Evolutionary conservation across 2,888 invertebrate genomes (phyloP).

Genomic region (Thalpophila matura): DNA sequence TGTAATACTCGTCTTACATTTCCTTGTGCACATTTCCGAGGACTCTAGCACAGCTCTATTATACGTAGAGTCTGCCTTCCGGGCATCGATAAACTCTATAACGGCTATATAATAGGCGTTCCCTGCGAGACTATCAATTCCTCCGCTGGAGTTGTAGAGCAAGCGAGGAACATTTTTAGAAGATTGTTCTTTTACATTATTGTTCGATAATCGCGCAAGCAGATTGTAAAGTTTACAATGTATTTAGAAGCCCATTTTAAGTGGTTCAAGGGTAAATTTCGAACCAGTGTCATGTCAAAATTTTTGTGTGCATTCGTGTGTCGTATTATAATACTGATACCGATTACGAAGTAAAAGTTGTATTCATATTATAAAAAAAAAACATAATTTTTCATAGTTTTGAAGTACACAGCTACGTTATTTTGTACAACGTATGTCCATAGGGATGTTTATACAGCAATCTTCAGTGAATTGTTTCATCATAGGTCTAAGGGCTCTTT

Average conservation of each 20-base stretch:
- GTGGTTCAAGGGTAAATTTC: neutral
- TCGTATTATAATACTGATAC: no score
- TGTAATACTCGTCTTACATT: slow-evolving; percentile 7
- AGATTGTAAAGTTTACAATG: neutral
- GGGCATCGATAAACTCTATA: slow-evolving; percentile 63
- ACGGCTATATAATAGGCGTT: slow-evolving; percentile 64
- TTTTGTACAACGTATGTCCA: no score
- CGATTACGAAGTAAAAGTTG: no score
- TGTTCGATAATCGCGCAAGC: neutral
- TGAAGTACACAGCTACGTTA: no score
- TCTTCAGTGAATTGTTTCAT: no score
- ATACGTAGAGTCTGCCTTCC: slow-evolving; percentile 41
- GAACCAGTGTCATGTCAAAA: rapidly evolving
- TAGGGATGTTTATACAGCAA: no score
- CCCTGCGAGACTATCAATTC: slow-evolving; percentile 66
- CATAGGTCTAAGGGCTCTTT: no score
- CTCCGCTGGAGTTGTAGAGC: slow-evolving; percentile 27
- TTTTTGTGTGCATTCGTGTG: neutral
- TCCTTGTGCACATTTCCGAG: slow-evolving; percentile 26
- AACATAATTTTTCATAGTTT: no score
- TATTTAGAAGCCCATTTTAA: neutral
- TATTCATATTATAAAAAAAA: no score
- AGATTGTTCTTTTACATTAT: slow-evolving; percentile 28
- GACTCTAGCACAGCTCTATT: slow-evolving; percentile 42
- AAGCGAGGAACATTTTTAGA: slow-evolving; percentile 33